These are phyloP conservation scores for Galerucella nymphaeae DNA, from an alignment of 2,888 invertebrate genomes.

Conservation along the genomic window DNA sequence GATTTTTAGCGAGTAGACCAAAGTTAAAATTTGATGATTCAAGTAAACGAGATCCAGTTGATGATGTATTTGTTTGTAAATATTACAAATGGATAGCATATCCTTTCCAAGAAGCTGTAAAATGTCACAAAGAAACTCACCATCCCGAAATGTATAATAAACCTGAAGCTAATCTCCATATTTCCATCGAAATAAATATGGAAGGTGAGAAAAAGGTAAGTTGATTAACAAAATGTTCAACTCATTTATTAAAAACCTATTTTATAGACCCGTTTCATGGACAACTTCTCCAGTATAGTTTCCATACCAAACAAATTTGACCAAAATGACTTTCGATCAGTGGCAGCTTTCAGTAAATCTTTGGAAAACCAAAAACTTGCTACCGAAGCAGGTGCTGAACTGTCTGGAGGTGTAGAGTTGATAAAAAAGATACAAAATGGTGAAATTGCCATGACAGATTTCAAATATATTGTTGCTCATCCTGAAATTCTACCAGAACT, in stretches of 20 bases:
- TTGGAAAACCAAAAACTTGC: constrained; percentile 71
- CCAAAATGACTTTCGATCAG: constrained; percentile 74
- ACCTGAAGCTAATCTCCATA: constrained; percentile 76
- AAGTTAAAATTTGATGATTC: constrained; percentile 73
- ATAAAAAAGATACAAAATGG: constrained; percentile 84
- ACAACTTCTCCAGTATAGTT: constrained; percentile 75
- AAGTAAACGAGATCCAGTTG: constrained; percentile 68
- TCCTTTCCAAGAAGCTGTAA: constrained; percentile 79
- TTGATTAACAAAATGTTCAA: constrained; percentile 11
- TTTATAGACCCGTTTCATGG: constrained; percentile 74
- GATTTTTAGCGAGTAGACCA: constrained; percentile 63
- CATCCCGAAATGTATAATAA: constrained; percentile 85
- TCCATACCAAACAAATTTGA: constrained; percentile 77
- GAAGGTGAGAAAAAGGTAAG: constrained; percentile 74
- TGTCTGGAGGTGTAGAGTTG: constrained; percentile 78
- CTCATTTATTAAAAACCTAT: background rate
- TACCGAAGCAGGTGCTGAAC: constrained; percentile 76
- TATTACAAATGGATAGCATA: constrained; percentile 73
- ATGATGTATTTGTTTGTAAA: constrained; percentile 73
- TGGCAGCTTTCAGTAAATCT: constrained; percentile 82
- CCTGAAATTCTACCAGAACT: constrained; percentile 83
- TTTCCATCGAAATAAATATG: constrained; percentile 85
- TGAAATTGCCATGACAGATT: constrained; percentile 71
- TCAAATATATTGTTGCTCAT: constrained; percentile 80
- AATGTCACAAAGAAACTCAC: constrained; percentile 82